Evolutionary conservation across 2,888 invertebrate species (phyloP), one percentile per base, ranked within the genome.

Genomic region (Prosopocoilus inquinatus): DNA sequence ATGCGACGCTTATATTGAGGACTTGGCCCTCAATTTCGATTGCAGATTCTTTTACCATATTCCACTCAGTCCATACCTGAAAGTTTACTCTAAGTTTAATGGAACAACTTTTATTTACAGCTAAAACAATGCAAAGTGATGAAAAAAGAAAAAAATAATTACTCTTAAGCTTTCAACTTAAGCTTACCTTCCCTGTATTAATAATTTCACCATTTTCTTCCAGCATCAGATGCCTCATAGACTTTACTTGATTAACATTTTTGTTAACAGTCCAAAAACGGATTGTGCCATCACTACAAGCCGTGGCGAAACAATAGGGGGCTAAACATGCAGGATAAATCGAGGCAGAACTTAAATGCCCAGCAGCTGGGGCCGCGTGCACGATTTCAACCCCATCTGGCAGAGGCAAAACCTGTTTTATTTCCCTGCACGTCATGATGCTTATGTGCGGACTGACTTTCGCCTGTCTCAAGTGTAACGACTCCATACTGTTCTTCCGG

Each of bases 241-340:
- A 66, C 52, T 69, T 70, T 3, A 76, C 67, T 33, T 67, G 64
- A 32, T 62, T 64, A 0, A 62, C 48, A 49, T 70, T 68, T 47
- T 62, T 67, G 4, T 72, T 71, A 2, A 77, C 74, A 76, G 75
- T 90, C 94, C 94, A 94, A 75, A 94, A 94, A 55, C 94, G 85
- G 35, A 94, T 85, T 0, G 90, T 87, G 61, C 95, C 94, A 73
- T 99, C 98, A 9, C 94, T 90, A 73, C 97, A 98, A 1, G 96
- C 96, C 0, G 97, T 96, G 0, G 94, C 91, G 57, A 99, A 84
- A 58, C 96, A 92, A 74, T 97, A 99, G 0, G 98, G 98, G 0
- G 98, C 96, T 70, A 96, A 87, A 77, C 98, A 99, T n/a, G 97
- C 97, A 3, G 98, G 97, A 79, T 98, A 98, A 68, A 99, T 95